Base-by-base conservation (phyloP, 2,113 vertebrate genomes). In the Tretioscincus oriximinensis region DNA sequence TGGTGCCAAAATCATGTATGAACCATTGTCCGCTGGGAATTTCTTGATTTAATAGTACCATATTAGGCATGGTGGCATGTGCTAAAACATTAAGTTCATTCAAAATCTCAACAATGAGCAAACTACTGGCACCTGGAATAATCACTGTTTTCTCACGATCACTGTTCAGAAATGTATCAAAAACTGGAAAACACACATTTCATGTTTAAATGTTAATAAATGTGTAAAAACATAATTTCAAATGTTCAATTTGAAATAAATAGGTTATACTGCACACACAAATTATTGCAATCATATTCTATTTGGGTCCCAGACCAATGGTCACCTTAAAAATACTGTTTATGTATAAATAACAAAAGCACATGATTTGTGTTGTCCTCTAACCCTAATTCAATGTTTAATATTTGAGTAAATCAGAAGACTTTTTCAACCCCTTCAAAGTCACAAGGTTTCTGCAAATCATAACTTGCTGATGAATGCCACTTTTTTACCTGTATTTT, bases 81-180 rank as follows among this genome's bases (percentile, higher is more conserved):
- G 87, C 87, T 58, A 86, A 54, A 63, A 82, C 88, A 26, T 35
- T 88, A 11, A 9, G 35, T 20, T 0, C 0, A 64, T 88, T 35
- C 28, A 70, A 0, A 77, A 90, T 20, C 0, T 2, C 1, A 64
- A 7, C 61, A 73, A 93, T 91, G 41, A 92, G 76, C 69, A 93
- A 89, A 78, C 88, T 92, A 73, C 88, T 90, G 5, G 60, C 73
- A 20, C 83, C 84, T 68, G 87, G 89, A 86, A 93, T 89, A 78
- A 92, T 69, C 47, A 89, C 75, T 2, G 84, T 91, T 76, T 92
- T 94, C 77, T 88, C 80, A 65, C 78, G 0, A 31, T 93, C 90
- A 5, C 69, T 26, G 2, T 49, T 2, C 86, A 54, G 3, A 85
- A 93, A 93, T 21, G 20, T 3, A 47, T 61, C 1, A n/a, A 3